Percentiles rank a stretch among this genome's conserved stretches.
Conservation (phyloP, 2,888 invertebrate species). For the Notodonta dromedarius region DNA sequence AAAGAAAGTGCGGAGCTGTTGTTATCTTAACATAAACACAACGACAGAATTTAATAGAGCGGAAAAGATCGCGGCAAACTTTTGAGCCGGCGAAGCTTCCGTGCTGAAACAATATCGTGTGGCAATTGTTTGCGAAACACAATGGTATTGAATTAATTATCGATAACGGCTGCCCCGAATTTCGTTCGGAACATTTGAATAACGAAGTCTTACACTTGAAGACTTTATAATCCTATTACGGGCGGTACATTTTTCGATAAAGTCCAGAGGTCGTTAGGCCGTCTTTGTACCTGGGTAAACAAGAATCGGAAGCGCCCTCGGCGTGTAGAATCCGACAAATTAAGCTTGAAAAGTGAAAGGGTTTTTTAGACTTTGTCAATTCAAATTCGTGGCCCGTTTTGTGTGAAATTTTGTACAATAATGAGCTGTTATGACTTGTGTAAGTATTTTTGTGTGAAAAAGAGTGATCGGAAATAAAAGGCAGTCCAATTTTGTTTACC, state of each 20-base stretch:
- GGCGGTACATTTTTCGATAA: background rate
- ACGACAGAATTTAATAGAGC: constrained; percentile 9
- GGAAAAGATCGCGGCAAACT: constrained; percentile 1
- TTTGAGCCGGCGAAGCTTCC: background rate
- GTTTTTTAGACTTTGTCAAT: constrained; percentile 5
- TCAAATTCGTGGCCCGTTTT: background rate
- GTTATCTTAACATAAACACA: constrained; percentile 8
- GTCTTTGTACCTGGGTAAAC: background rate
- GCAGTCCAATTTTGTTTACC: background rate
- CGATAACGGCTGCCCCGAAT: constrained; percentile 9
- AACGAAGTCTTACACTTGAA: constrained; percentile 9
- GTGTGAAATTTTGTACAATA: background rate
- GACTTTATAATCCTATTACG: constrained; percentile 10
- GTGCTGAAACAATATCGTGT: constrained; percentile 15
- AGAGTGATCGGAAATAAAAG: background rate
- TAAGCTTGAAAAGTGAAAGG: background rate
- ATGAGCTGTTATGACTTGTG: background rate
- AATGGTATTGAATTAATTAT: constrained; percentile 20
- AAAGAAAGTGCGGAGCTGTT: background rate
- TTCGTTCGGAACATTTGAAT: constrained; percentile 15
- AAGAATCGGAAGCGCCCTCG: background rate
- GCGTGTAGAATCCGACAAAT: background rate
- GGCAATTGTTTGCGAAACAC: constrained; percentile 10
- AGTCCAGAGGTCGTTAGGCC: constrained; percentile 3
- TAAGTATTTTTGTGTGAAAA: background rate